These are phyloP conservation scores for Nyctibius bracteatus DNA, from an alignment of 2,113 vertebrate genomes.

Conservation along the genomic window DNA sequence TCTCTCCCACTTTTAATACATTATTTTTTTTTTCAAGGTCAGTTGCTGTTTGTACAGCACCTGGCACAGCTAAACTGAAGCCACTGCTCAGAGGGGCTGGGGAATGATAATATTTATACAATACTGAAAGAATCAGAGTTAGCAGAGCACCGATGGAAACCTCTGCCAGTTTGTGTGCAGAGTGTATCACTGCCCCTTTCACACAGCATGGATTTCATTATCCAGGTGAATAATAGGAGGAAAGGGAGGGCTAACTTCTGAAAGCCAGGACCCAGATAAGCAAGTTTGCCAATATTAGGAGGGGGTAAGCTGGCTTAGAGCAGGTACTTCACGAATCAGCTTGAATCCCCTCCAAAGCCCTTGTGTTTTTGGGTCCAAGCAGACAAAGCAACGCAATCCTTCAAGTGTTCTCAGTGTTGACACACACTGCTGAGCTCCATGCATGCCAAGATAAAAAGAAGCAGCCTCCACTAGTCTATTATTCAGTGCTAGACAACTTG, in stretches of 20 bases:
- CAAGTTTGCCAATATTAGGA: background rate
- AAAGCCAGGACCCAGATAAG: constrained; percentile 15
- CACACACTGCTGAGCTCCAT: background rate
- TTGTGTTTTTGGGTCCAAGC: background rate
- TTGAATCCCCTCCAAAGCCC: constrained; percentile 19
- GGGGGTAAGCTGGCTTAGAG: background rate
- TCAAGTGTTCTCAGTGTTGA: constrained; percentile 27
- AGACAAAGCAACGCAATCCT: constrained; percentile 42
- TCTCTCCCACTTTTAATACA: background rate
- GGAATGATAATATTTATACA: background rate
- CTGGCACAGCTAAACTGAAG: background rate
- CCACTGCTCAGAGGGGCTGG: background rate
- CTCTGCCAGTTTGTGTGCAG: background rate
- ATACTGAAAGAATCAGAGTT: background rate
- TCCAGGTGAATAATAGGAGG: constrained; percentile 52
- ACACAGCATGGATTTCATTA: background rate
- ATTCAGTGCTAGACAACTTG: constrained; percentile 47
- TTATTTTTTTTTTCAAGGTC: background rate
- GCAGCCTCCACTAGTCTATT: constrained; percentile 29
- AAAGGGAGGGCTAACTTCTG: constrained; percentile 41
- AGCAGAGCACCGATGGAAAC: background rate
- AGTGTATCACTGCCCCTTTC: background rate
- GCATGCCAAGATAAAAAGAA: constrained; percentile 12
- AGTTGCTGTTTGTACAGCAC: background rate
- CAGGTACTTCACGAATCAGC: background rate